Evolutionary conservation across 2,113 vertebrate genomes (phyloP), one percentile per base, ranked within the genome.

Genomic region (Elanus axillaris): DNA sequence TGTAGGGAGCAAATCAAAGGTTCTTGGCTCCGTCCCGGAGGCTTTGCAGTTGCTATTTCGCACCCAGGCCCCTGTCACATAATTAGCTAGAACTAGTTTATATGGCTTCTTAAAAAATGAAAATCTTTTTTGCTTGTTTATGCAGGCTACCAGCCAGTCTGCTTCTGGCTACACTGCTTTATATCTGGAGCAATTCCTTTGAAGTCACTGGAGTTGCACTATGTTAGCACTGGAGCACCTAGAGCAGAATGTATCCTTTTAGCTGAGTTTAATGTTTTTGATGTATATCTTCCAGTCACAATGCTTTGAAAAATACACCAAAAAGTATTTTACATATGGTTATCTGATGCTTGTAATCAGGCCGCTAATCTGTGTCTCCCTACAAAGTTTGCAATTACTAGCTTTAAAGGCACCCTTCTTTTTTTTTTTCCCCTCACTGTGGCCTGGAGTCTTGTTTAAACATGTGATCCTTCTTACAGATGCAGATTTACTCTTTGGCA

Each of bases 31-130:
- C 0, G 7, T 73, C 83, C 88, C 69, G 2, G 93, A 84, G 92
- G 96, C 86, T 93, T 91, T 60, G 94, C 95, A 55, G 83, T 93
- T 77, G 64, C 79, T 86, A 9, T 95, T 95, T 97, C 95, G 84
- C 96, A 89, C 96, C 93, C 88, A 76, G 95, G 64, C 76, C 92
- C 68, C 93, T 53, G 80, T 81, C 89, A 83, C 19, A 2, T 90
- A 91, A 95, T 97, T 91, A 96, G 86, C 88, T 31, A 18, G 11
- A 38, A 26, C 64, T 72, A 36, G 42, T 87, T 92, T 81, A 40
- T 60, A 3, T 21, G 83, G 76, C 68, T 95, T 58, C 56, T 91
- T 63, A n/a, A 92, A 82, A 79, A 92, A 84, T 43, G 40, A 92
- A 93, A 89, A 76, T 86, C 58, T 56, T 88, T 66, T 76, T 72